Evolutionary conservation across 2,888 invertebrate genomes (phyloP).

Genomic region (Lasioglossum figueresi): DNA sequence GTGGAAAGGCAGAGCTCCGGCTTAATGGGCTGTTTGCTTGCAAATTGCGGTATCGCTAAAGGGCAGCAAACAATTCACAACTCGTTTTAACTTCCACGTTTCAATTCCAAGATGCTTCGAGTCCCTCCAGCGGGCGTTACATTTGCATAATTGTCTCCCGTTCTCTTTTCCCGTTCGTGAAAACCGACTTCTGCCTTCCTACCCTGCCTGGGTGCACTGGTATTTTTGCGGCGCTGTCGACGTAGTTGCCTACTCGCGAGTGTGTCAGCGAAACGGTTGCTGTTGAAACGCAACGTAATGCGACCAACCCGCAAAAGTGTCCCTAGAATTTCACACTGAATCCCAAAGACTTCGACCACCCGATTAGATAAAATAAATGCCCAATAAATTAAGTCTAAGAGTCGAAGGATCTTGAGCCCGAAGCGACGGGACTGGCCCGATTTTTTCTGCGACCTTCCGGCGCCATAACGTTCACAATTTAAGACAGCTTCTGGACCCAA

Average conservation of each 20-base stretch:
- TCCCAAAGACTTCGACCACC: too few relatives aligned
- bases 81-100: conserved; percentile 79
- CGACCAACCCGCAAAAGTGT: too few relatives aligned
- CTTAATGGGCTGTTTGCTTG: conserved; percentile 80
- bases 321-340: too few relatives aligned
- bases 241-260: neutral
- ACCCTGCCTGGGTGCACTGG: neutral
- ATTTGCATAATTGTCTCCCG: conserved; percentile 76
- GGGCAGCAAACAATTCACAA: conserved; percentile 80
- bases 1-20: conserved; percentile 38
- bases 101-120: conserved; percentile 72
- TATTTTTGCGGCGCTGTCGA: neutral
- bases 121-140: conserved; percentile 58
- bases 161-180: conserved; percentile 49
- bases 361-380: too few relatives aligned
- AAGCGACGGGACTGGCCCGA: too few relatives aligned
- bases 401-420: too few relatives aligned
- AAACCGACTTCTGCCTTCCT: conserved; percentile 23
- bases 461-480: too few relatives aligned
- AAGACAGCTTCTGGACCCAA: too few relatives aligned
- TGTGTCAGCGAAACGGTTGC: neutral
- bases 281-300: neutral
- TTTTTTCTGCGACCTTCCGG: too few relatives aligned
- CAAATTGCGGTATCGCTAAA: conserved; percentile 80
- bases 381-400: too few relatives aligned